Evolutionary conservation across 2,797 vertebrate species (phyloP), one percentile per base, ranked within the genome.

Genomic region (Anguilla anguilla): DNA sequence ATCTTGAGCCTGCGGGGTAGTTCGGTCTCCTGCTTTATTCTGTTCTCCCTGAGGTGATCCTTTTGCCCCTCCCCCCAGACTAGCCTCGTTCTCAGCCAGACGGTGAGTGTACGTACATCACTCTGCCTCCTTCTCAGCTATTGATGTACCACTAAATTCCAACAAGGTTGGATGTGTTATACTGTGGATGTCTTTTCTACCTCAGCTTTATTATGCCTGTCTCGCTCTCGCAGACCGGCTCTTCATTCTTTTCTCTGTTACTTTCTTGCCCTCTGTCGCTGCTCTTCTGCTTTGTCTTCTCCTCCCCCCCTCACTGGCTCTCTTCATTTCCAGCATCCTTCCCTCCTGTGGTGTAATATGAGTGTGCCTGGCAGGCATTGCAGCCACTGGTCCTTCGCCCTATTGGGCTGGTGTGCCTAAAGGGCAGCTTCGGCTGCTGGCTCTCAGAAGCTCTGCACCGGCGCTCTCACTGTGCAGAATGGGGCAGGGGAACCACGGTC

Each of bases 361-460:
- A 43, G 31, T 4, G 35, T 46, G 35, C 1, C 39, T 79, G 15
- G 6, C 35, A 35, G 72, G 35, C 39, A n/a, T 59, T 31, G 1
- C 28, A 72, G 69, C 7, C 10, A 25, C 64, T 28, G 64, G 28
- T 72, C n/a, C 69, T 35, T 93, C 95, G 95, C 95, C 94, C 96
- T 90, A 90, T 89, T 91, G 85, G 92, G 92, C 95, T 94, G 95
- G 94, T 91, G 19, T 89, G 96, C 96, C 95, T 96, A 95, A 94
- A 93, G 95, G 93, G 92, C 90, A 89, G 59, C 19, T 25, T 17
- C 17, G 2, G 59, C 1, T 64, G 17, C 59, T 64, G 59, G 64
- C 91, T 95, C 92, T 94, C 93, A 92, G 93, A 94, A 95, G 88
- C 95, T 92, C 85, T 92, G 89, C 95, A 96, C 96, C 95, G 95